Evolutionary conservation across 2,888 invertebrate genomes (phyloP), one percentile per base, ranked within the genome.

Genomic region (Helicoverpa assulta): DNA sequence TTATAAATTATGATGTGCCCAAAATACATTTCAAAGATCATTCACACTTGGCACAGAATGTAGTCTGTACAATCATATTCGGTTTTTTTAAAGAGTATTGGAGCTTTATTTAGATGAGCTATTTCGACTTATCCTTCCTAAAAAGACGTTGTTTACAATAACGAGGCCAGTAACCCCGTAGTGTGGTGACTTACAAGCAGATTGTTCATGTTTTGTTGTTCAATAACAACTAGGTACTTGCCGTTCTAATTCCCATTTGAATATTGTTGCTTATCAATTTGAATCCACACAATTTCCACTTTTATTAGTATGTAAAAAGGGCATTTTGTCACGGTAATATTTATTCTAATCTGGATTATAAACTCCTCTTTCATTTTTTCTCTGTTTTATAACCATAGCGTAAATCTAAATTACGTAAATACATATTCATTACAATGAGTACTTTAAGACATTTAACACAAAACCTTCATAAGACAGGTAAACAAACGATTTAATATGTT

Each of bases 111-210:
- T 85, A 82, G 80, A 74, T 63, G 76, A 66, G 79, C 81, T 90
- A 88, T 90, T 90, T 88, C 71, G 68, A 80, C 80, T 79, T 87
- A 85, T 84, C 77, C 81, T 84, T 85, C 86, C 85, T 80, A 85
- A 87, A 87, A 86, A 83, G 85, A 84, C 61, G 80, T 85, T 91
- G 88, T 90, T 91, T 90, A 88, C 84, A 79, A 75, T 84, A 84
- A 78, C 70, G 81, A 86, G 93, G 90, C 67, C 91, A 89, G 70
- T 90, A 87, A 91, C 93, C 90, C 81, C 82, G 53, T 62, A 53
- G 51, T 78, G 65, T 76, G 70, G 67, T 73, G 69, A 70, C 73
- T 70, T 64, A 73, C 70, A 69, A 73, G 70, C 50, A 56, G 67
- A 80, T 68, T 70, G 19, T 60, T 65, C 43, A 64, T 58, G 69